A percentile compares a stretch with the other conserved stretches of the same genome.
Evolutionary conservation across 2,888 invertebrate species (phyloP).

Genomic region (Chloroclysta siterata): DNA sequence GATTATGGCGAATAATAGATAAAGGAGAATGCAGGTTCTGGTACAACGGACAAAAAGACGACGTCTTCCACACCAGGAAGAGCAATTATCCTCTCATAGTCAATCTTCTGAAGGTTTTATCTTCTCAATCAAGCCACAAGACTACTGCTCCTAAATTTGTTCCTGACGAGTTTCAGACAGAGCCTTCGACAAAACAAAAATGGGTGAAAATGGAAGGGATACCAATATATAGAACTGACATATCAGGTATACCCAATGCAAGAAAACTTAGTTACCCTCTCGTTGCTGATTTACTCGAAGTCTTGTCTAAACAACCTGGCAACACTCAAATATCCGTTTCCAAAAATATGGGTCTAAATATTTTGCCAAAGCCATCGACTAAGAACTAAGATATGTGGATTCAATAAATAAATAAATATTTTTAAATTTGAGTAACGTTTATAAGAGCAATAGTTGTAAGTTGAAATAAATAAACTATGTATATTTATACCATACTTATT

Average conservation of each 20-base stretch:
- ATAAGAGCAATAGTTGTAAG: too few species aligned
- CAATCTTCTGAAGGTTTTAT: neutral
- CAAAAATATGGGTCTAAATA: neutral
- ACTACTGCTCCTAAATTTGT: neutral
- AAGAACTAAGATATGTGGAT: neutral
- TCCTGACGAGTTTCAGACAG: neutral
- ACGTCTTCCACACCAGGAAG: constrained; percentile 3
- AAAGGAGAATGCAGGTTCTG: constrained; percentile 1
- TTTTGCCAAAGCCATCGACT: neutral
- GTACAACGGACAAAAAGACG: neutral
- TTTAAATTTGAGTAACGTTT: too few species aligned
- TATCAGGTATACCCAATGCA: neutral
- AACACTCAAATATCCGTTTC: constrained; percentile 5
- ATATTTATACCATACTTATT: too few species aligned
- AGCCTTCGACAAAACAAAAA: neutral
- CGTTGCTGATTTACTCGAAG: constrained; percentile 1
- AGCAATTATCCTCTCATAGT: neutral
- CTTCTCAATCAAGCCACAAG: neutral
- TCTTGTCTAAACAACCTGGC: constrained; percentile 2
- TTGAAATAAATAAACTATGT: too few species aligned
- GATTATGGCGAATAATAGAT: constrained; percentile 12
- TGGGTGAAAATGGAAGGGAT: neutral
- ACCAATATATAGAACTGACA: neutral
- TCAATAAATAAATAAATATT: too few species aligned
- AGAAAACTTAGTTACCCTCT: neutral